Evolutionary conservation across 2,113 vertebrate species (phyloP), one percentile per base, ranked within the genome.

Genomic region (Forbesichthys papilliferus): DNA sequence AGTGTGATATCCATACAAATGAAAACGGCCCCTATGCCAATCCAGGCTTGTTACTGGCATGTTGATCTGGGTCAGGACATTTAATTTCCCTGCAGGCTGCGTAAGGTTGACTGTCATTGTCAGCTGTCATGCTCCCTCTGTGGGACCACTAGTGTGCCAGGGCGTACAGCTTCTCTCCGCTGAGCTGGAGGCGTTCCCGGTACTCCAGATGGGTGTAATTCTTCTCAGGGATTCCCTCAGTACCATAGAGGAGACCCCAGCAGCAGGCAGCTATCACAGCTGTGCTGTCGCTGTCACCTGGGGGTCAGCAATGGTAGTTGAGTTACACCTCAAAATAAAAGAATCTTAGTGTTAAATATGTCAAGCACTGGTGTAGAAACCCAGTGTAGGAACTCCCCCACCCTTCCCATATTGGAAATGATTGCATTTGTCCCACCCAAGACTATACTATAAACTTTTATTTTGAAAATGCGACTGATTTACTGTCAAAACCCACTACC

Each of bases 261-360:
- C 90, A 92, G 78, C 92, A 93, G 79, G 89, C 90, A 1, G 94
- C 94, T 1, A 95, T 94, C 56, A 92, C 93, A 0, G 93, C 94
- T 0, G 94, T 94, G 55, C 93, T 93, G 84, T 94, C 94, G 1
- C 94, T 94, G 89, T 94, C 93, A 13, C 94, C 93, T 95, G 73
- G 9, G n/a, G 11, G 48, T 18, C 36, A 42, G 64, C n/a, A 11
- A 48, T 7, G 20, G 7, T 27, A 27, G 27, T 27, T 27, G 27
- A 27, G 1, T 27, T 27, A 27, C 27, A 27, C 27, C 27, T 27
- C 27, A 27, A 27, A 9, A 53, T 3, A 42, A 42, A 42, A 42
- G 36, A 42, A 42, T 8, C 4, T 42, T 42, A 42, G 36, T 42
- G 36, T 42, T 42, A 42, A 42, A 5, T 8, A 7, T 42, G 36